A percentile compares a stretch with the other conserved stretches of the same genome.
Evolutionary conservation across 2,888 invertebrate species (phyloP).

Genomic region (Caenorhabditis plicata): DNA sequence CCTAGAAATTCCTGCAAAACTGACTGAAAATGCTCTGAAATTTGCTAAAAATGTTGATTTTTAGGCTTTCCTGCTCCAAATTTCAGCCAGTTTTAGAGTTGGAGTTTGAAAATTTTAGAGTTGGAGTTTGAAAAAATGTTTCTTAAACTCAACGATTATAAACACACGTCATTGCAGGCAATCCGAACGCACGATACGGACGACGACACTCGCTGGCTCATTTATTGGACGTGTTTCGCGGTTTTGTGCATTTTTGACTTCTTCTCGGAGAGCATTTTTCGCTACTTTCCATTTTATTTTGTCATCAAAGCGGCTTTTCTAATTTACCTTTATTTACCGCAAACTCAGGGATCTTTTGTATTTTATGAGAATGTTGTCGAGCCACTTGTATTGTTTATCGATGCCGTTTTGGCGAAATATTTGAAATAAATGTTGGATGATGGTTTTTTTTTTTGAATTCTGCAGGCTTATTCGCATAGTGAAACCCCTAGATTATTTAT

Average conservation of each 20-base stretch:
- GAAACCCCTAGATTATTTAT: too few species aligned
- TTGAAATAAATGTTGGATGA: too few species aligned
- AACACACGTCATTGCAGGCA: slow-evolving; percentile 58
- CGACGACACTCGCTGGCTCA: slow-evolving; percentile 78
- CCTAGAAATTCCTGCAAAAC: too few species aligned
- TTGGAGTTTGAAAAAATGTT: too few species aligned
- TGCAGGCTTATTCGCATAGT: too few species aligned
- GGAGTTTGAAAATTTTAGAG: not conserved
- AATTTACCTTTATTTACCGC: slow-evolving; percentile 68
- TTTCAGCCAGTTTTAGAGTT: too few species aligned
- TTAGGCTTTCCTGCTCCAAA: not conserved
- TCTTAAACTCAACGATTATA: not conserved
- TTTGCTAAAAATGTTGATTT: too few species aligned
- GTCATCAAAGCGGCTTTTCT: slow-evolving; percentile 68
- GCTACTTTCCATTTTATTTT: slow-evolving; percentile 81
- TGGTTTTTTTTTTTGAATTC: too few species aligned
- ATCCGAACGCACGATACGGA: slow-evolving; percentile 69
- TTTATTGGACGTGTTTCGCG: slow-evolving; percentile 97
- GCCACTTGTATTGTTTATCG: slow-evolving; percentile 20
- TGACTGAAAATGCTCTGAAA: not conserved
- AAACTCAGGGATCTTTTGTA: slow-evolving; percentile 66
- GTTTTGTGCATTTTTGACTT: slow-evolving; percentile 86
- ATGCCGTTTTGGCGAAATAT: not conserved
- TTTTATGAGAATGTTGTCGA: slow-evolving; percentile 66
- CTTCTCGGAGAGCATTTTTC: slow-evolving; percentile 82